These are phyloP conservation scores for Physella acuta DNA, from an alignment of 1,140 invertebrate species.

Conservation along the genomic window DNA sequence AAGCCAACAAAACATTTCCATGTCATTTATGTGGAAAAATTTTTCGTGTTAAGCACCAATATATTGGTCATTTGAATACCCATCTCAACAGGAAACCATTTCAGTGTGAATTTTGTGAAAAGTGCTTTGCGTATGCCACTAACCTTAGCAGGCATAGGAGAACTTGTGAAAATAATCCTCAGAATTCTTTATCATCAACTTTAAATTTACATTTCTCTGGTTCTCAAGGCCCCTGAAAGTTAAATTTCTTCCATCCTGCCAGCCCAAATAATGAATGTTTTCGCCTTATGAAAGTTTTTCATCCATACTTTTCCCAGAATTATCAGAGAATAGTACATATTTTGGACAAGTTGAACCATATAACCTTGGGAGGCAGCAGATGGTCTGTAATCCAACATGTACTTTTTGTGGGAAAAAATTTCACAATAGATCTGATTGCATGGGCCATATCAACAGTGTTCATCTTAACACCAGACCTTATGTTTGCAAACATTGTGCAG, in stretches of 20 bases:
- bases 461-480: constrained; percentile 23
- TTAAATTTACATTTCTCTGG: background rate
- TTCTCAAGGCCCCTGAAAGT: background rate
- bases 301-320: constrained; percentile 15
- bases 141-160: constrained; percentile 29
- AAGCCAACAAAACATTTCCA: constrained; percentile 23
- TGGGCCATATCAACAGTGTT: constrained; percentile 27
- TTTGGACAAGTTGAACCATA: background rate
- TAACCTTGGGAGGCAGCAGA: background rate
- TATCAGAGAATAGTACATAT: background rate
- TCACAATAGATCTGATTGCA: constrained; percentile 24
- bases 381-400: constrained; percentile 9
- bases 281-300: background rate
- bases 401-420: constrained; percentile 23
- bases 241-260: background rate
- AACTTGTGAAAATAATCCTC: constrained; percentile 27
- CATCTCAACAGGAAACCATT: constrained; percentile 31
- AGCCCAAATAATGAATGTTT: constrained; percentile 1
- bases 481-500: constrained; percentile 18
- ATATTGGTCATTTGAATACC: constrained; percentile 30
- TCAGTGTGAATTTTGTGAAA: constrained; percentile 29
- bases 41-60: constrained; percentile 32
- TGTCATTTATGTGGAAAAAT: constrained; percentile 26
- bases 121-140: constrained; percentile 33
- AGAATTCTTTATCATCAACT: constrained; percentile 10